Evolutionary conservation across 2,888 invertebrate species (phyloP), one percentile per base, ranked within the genome.

Genomic region (Tenthredo amoena): DNA sequence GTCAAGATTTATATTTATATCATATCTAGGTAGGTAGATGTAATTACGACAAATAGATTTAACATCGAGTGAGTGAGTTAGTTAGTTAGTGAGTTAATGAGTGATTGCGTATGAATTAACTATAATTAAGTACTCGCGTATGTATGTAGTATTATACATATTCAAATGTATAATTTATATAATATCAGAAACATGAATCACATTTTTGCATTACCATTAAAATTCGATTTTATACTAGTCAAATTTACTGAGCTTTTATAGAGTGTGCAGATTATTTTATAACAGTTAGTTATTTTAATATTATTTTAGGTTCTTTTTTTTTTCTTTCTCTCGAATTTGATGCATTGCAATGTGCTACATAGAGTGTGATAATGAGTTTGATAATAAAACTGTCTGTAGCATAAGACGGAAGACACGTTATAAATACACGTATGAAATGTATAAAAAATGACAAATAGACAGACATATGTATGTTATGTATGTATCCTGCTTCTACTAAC

Each of bases 1-100:
- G 89, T 88, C 87, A 62, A 82, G 79, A 79, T 79, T 55, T 21
- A 55, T n/a, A 55, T 31, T 43, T 76, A 71, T n/a, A 37, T 71
- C 62, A 71, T 71, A 71, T 37, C 15, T 31, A 37, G 18, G 21
- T 71, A 71, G 18, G 34, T 37, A 71, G 34, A 43, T 74, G 26
- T 68, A 68, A 34, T 68, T 68, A 68, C 34, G 68, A 68, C 31
- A 68, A 68, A 68, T 68, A 68, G 68, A 68, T 34, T 21, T 68
- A 26, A 68, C 68, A 68, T 68, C 34, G 68, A 68, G 68, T 68
- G 34, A 15, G 15, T n/a, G 21, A 58, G 21, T 58, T 21, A 21
- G 58, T 21, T n/a, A 21, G 10, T 68, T 26, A 68, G 26, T 68
- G 7, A 26, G 9, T 62, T 26, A 21, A 9, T 62, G 12, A 26